These are phyloP conservation scores for Gila orcuttii DNA, from an alignment of 2,113 vertebrate species.

Conservation along the genomic window DNA sequence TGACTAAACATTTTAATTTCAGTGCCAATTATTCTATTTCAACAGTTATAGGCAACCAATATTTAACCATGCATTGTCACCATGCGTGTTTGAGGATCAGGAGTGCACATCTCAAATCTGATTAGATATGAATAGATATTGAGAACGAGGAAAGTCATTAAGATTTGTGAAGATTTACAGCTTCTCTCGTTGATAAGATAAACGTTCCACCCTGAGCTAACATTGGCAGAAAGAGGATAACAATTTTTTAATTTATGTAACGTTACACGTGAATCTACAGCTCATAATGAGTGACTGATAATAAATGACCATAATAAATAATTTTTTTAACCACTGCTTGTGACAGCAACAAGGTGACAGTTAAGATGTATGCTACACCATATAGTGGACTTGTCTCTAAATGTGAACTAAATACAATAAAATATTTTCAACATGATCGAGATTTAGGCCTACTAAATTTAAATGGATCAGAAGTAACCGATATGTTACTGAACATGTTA, in stretches of 20 bases:
- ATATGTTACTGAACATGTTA: no score
- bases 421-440: no score
- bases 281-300: background rate
- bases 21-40: background rate
- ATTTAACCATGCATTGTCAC: background rate
- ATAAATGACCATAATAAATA: no score
- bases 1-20: background rate
- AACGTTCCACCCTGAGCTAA: background rate
- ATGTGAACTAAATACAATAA: background rate
- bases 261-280: background rate
- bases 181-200: slow-evolving; percentile 15
- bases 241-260: background rate
- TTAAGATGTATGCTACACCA: background rate
- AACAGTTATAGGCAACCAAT: background rate
- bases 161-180: slow-evolving; percentile 14
- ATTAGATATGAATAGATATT: slow-evolving; percentile 26
- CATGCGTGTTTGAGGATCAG: background rate
- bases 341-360: background rate
- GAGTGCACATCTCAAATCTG: background rate
- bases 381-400: background rate
- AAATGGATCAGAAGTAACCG: no score
- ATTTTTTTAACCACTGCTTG: background rate
- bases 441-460: no score
- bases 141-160: background rate
- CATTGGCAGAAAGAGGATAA: background rate